A percentile compares a stretch with the other conserved stretches of the same genome.
Conservation (phyloP, 2,888 invertebrate species). For the Agrochola circellaris region DNA sequence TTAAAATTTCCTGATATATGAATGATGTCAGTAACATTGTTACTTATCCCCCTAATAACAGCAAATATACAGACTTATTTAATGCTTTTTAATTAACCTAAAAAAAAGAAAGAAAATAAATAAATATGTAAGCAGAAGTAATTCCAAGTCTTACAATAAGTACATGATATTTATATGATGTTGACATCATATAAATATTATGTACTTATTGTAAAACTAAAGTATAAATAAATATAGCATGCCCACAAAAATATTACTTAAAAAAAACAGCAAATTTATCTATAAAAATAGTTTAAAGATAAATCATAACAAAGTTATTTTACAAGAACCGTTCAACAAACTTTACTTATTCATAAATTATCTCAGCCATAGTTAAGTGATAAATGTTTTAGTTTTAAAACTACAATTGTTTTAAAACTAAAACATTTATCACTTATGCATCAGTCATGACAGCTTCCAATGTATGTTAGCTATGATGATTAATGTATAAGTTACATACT, state of each 20-base stretch:
- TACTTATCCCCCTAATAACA: not conserved
- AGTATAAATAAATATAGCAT: not conserved
- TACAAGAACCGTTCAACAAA: not conserved
- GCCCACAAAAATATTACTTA: no score
- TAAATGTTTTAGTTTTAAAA: not conserved
- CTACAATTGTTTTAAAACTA: no score
- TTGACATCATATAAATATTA: not conserved
- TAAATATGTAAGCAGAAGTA: not conserved
- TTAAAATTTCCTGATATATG: not conserved
- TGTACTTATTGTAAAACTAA: not conserved
- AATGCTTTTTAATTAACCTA: not conserved
- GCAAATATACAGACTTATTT: not conserved
- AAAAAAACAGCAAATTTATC: not conserved
- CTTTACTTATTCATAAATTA: not conserved
- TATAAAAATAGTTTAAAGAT: not conserved
- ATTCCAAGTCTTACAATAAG: not conserved
- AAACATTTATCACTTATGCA: no score
- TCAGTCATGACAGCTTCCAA: not conserved
- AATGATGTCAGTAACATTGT: not conserved
- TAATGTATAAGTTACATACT: no score
- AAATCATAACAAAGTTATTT: not conserved
- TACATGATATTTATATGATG: no score
- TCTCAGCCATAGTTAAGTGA: not conserved
- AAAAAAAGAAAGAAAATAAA: not conserved
- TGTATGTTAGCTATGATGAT: not conserved